Evolutionary conservation across 2,797 vertebrate species (phyloP).

Genomic region (Phoebastria nigripes): DNA sequence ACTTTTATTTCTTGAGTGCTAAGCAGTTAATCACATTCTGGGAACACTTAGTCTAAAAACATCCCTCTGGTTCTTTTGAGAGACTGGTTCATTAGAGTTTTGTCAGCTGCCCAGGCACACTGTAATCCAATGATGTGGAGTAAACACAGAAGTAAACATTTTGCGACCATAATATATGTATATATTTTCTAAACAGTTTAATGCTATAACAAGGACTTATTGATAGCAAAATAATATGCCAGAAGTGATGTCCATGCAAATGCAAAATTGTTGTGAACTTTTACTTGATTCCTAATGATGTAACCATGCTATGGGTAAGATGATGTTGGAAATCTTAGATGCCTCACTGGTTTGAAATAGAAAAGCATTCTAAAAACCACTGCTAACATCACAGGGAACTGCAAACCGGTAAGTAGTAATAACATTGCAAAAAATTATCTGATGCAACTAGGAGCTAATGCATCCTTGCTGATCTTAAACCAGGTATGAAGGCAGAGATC

Average conservation of each 20-base stretch:
- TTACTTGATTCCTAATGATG: not conserved
- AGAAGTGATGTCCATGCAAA: not conserved
- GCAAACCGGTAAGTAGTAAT: not conserved
- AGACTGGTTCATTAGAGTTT: not conserved
- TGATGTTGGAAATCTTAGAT: not conserved
- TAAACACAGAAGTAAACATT: not conserved
- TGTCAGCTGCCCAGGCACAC: not conserved
- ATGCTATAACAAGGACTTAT: not conserved
- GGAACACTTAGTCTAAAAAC: constrained; percentile 32
- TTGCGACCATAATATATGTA: not conserved
- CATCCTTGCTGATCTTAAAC: not conserved
- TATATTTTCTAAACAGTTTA: not conserved
- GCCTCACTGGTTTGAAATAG: not conserved
- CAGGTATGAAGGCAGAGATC: not conserved
- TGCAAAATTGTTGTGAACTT: not conserved
- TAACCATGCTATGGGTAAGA: not conserved
- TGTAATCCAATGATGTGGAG: not conserved
- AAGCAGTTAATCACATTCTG: constrained; percentile 35
- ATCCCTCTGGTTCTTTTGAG: constrained; percentile 23
- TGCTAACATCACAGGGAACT: not conserved
- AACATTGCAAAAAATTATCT: not conserved
- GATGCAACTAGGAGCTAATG: not conserved
- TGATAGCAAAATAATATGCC: not conserved
- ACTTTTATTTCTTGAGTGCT: constrained; percentile 40
- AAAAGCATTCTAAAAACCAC: not conserved